A percentile compares a stretch with the other conserved stretches of the same genome.
phyloP scores from a whole-genome alignment of 2,797 vertebrate species.

The Smutsia temminckii region DNA sequence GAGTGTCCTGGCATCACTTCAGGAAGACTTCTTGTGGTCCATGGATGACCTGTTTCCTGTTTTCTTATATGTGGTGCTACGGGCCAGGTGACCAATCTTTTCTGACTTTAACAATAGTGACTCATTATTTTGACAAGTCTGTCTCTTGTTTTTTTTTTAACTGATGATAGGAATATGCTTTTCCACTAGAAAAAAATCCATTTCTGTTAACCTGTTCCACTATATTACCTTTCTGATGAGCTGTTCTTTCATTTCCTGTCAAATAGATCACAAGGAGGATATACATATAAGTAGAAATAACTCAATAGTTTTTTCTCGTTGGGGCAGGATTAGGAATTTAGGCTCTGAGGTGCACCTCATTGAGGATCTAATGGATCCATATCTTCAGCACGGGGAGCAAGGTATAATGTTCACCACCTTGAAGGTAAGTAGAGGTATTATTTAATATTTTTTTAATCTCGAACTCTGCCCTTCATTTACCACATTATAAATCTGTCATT shows the following conservation, averaged over 20 bases:
- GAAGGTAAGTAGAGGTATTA: slow-evolving; percentile 86
- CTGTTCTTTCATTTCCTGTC: slow-evolving; percentile 20
- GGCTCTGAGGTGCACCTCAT: slow-evolving; percentile 98
- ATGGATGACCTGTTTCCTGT: slow-evolving; percentile 99
- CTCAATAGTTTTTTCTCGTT: slow-evolving; percentile 25
- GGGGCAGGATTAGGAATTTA: slow-evolving; percentile 94
- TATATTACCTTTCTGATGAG: neutral
- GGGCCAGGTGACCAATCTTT: slow-evolving; percentile 90
- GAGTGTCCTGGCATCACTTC: slow-evolving; percentile 91
- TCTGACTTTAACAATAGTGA: neutral
- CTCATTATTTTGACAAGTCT: neutral
- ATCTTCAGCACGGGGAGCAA: slow-evolving; percentile 96
- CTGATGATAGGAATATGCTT: neutral
- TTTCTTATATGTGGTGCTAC: slow-evolving; percentile 97
- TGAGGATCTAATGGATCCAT: slow-evolving; percentile 98
- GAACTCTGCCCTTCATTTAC: neutral
- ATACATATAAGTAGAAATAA: neutral
- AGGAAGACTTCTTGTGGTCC: slow-evolving; percentile 97
- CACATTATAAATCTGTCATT: neutral
- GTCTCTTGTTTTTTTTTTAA: neutral
- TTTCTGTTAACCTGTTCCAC: neutral
- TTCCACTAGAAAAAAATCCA: neutral
- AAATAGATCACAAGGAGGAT: neutral
- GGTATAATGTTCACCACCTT: slow-evolving; percentile 99
- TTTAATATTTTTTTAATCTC: neutral